Evolutionary conservation across 2,797 vertebrate genomes (phyloP), one percentile per base, ranked within the genome.

Genomic region (Sebastes goodei): DNA sequence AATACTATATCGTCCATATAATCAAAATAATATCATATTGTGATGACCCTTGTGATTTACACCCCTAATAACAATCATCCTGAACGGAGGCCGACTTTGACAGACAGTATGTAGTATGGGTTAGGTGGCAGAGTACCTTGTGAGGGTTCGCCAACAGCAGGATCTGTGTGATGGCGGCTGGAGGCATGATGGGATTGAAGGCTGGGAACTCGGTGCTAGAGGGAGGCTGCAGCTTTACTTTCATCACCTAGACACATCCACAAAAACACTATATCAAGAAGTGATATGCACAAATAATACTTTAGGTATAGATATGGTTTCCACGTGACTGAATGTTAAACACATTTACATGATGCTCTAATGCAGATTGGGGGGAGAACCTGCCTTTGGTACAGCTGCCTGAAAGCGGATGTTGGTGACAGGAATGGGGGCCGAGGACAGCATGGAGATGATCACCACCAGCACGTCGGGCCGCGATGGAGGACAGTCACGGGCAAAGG

Each of bases 371-470:
- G 35, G 63, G 63, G 63, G 63, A 29, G 8, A 46, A 64, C 88
- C 77, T 89, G 99, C 99, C 98, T 97, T 99, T 80, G 99, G 99
- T 21, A 99, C 99, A 0, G 99, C 99, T 1, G 99, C 97, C 94
- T 99, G 99, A 92, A 99, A 98, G 83, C 97, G 94, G 38, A 99
- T 98, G 92, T 97, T 97, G 85, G 95, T 97, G 88, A 98, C 96
- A 4, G 98, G 96, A 80, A 95, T 93, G 0, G 99, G 97, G 1
- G 99, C 97, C 0, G 97, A 99, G 80, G 98, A 99, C 56, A 99
- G 93, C 98, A 99, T 99, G 67, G 99, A 99, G 69, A 99, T 98
- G 83, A 99, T 98, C 74, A 99, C 98, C 81, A 99, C 98, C 42
- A 99, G 94, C 74, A 99, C 95, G 0, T 99, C 98, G 0, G 97